A percentile compares a stretch with the other conserved stretches of the same genome.
phyloP scores from a whole-genome alignment of 2,113 vertebrate genomes.

The Pachycephala philippinensis region DNA sequence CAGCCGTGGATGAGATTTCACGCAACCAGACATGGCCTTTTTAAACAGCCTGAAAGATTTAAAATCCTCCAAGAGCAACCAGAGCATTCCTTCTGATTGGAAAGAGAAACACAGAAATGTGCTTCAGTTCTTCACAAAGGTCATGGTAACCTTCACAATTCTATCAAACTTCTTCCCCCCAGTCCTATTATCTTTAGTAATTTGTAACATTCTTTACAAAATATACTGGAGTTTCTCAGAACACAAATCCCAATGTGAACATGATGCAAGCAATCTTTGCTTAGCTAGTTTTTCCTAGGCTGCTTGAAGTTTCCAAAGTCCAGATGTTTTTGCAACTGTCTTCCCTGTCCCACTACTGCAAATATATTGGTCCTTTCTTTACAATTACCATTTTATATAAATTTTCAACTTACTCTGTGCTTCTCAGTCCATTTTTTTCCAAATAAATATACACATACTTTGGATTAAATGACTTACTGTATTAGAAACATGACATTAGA shows the following conservation, averaged over 20 bases:
- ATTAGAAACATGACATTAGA: background rate
- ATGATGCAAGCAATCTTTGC: background rate
- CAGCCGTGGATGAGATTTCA: conserved; percentile 23
- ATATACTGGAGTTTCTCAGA: background rate
- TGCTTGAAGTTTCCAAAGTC: background rate
- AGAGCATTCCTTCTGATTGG: background rate
- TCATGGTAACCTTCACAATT: conserved; percentile 7
- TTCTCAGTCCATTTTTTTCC: background rate
- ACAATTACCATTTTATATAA: background rate
- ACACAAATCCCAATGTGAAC: background rate
- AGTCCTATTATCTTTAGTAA: background rate
- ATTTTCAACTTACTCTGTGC: background rate
- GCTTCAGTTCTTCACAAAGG: background rate
- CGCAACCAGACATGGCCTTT: background rate
- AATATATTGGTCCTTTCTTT: background rate
- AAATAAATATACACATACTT: background rate
- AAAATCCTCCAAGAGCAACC: background rate
- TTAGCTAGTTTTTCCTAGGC: background rate
- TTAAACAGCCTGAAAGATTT: conserved; percentile 10
- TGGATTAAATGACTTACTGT: background rate
- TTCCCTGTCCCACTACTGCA: background rate
- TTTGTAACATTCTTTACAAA: background rate
- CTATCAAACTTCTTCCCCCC: background rate
- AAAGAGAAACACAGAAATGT: background rate
- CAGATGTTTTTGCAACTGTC: background rate